Evolutionary conservation across 2,888 invertebrate species (phyloP).

Genomic region (Acleris laterana): DNA sequence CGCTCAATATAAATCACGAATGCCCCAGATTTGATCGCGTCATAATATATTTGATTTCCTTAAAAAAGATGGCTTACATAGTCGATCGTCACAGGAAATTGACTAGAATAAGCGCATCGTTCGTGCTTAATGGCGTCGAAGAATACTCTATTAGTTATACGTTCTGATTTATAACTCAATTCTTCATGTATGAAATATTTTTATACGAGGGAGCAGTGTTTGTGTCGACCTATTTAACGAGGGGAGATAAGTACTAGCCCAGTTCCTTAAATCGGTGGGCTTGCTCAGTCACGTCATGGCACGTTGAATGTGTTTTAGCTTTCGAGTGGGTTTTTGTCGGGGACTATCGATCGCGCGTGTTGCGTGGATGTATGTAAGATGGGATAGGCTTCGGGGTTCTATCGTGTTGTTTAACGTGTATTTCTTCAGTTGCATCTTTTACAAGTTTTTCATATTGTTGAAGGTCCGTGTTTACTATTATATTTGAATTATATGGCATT

Average conservation of each 20-base stretch:
- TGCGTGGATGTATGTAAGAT: background rate
- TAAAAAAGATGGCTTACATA: constrained; percentile 30
- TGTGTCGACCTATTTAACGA: constrained; percentile 26
- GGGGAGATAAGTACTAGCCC: constrained; percentile 16
- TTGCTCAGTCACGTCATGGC: constrained; percentile 11
- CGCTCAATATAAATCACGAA: constrained; percentile 6
- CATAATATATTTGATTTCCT: constrained; percentile 33
- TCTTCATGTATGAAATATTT: constrained; percentile 35
- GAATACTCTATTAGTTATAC: constrained; percentile 33
- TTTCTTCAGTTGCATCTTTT: too few species aligned
- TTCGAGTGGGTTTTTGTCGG: constrained; percentile 2
- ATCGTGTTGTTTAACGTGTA: too few species aligned
- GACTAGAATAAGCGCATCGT: constrained; percentile 37
- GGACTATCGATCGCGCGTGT: background rate
- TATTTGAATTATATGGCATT: too few species aligned
- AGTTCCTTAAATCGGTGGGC: constrained; percentile 1
- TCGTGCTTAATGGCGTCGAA: constrained; percentile 33
- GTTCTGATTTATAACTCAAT: constrained; percentile 35
- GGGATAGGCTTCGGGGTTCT: background rate
- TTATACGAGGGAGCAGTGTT: constrained; percentile 12
- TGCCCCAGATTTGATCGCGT: constrained; percentile 14
- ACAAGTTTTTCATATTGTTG: too few species aligned
- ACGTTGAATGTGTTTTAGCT: constrained; percentile 5
- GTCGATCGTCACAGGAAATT: constrained; percentile 36
- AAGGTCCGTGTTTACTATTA: too few species aligned